Percentiles rank a stretch among this genome's conserved stretches.
phyloP scores from a whole-genome alignment of 1,140 invertebrate genomes.

The Aphaenogaster ashmeadi region DNA sequence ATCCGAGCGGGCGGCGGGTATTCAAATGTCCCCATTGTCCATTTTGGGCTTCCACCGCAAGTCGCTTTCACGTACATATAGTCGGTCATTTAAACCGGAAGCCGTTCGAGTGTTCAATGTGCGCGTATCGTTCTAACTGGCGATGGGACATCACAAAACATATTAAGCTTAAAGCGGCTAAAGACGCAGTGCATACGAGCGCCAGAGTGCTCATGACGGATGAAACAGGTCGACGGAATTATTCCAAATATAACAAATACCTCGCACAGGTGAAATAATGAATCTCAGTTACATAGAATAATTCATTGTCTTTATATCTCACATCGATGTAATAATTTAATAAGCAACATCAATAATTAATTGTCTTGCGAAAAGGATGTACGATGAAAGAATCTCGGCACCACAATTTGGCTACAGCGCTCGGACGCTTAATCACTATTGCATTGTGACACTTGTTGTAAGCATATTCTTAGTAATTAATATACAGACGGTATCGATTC shows the following conservation, averaged over 20 bases:
- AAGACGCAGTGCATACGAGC: conserved; percentile 92
- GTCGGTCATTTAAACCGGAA: conserved; percentile 97
- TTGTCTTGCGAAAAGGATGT: not conserved
- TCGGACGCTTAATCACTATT: conserved; percentile 72
- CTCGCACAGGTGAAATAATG: conserved; percentile 90
- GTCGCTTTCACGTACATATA: conserved; percentile 96
- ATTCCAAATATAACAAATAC: conserved; percentile 97
- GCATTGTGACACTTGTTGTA: conserved; percentile 63
- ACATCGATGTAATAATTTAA: conserved; percentile 38
- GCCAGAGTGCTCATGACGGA: conserved; percentile 96
- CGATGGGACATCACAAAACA: conserved; percentile 98
- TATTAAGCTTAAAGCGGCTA: conserved; percentile 94
- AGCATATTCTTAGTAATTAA: conserved; percentile 76
- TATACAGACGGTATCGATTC: conserved; percentile 32
- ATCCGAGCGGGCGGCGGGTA: conserved; percentile 87
- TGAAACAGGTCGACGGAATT: conserved; percentile 96
- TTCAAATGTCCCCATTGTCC: conserved; percentile 96
- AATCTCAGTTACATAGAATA: conserved; percentile 70
- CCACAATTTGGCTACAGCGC: conserved; percentile 60
- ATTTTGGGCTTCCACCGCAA: conserved; percentile 96
- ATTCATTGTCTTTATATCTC: conserved; percentile 45
- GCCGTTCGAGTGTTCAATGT: conserved; percentile 97
- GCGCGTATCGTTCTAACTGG: conserved; percentile 97
- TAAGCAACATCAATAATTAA: not conserved
- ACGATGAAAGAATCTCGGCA: conserved; percentile 19